Base-by-base conservation (phyloP, 1,140 invertebrate genomes). In the Colletes latitarsis region DNA sequence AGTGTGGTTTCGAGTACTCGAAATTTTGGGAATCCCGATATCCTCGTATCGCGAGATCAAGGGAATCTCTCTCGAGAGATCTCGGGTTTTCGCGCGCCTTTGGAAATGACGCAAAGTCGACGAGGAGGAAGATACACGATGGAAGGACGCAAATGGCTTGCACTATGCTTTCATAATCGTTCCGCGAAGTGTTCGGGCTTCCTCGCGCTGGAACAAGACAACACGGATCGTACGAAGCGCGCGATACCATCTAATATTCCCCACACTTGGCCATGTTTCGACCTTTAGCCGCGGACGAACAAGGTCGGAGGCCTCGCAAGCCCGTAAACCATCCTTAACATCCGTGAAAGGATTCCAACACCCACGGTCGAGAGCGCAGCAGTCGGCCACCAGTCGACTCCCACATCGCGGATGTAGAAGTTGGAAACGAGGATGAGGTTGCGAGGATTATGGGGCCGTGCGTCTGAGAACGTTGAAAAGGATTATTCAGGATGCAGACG, bases 301-400 rank as follows among this genome's bases (percentile, higher is more conserved):
- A 91, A 91, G 89, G 90, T 88, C 89, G 89, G 79, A 82, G 84
- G 87, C 85, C 77, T 77, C 72, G 60, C 83, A 84, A 76, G 70
- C 75, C 90, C 88, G 88, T 90, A 89, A 90, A 91, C 81, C 83
- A 90, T 91, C 85, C 76, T 89, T 85, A 88, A 89, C 85, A 89
- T 88, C 86, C 84, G 83, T 87, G 88, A 89, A 90, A 89, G 90
- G 88, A 89, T 90, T 88, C 81, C 83, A 87, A 90, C 90, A 88
- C 89, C 90, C 82, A 91, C 89, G 83, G 81, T 64, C 81, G 76
- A 21, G 52, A 60, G 57, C 71, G 71, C 72, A 83, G 81, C 71
- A 64, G 70, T 84, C 70, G 82, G 79, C 82, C 53, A 75, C 75
- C 71, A 73, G 69, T 80, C 71, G 81, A 75, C 82, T 82, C 80